Conservation (phyloP, 2,888 invertebrate genomes). For the Dyspetes luteomarginatus region DNA sequence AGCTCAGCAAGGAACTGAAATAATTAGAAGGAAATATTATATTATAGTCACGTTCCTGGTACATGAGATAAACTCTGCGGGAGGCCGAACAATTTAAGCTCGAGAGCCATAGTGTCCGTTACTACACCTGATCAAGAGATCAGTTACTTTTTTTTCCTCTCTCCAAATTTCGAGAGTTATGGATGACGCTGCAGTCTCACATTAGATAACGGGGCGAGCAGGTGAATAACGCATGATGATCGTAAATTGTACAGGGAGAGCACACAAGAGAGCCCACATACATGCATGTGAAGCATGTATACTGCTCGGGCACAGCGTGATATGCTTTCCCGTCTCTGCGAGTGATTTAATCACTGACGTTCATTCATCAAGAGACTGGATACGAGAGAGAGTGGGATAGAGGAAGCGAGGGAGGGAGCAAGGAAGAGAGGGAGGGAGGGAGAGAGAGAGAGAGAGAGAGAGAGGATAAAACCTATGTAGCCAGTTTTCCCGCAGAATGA, state of each 20-base stretch:
- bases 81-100: not conserved
- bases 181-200: constrained; percentile 16
- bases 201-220: constrained; percentile 23
- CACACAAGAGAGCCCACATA: not conserved
- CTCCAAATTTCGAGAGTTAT: constrained; percentile 49
- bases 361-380: constrained; percentile 49
- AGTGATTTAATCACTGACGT: constrained; percentile 57
- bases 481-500: not conserved
- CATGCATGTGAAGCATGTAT: not conserved
- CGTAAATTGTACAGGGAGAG: constrained; percentile 43
- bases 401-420: not conserved
- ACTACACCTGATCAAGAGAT: not conserved
- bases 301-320: constrained; percentile 13
- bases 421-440: too few relatives aligned
- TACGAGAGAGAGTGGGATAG: too few relatives aligned
- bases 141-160: not conserved
- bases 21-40: not conserved
- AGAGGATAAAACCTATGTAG: not conserved
- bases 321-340: constrained; percentile 34
- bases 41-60: not conserved
- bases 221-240: constrained; percentile 50
- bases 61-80: not conserved
- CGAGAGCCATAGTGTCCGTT: not conserved
- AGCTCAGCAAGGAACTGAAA: not conserved
- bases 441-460: not conserved